phyloP scores from a whole-genome alignment of 2,113 vertebrate species.

The Lycaon pictus region DNA sequence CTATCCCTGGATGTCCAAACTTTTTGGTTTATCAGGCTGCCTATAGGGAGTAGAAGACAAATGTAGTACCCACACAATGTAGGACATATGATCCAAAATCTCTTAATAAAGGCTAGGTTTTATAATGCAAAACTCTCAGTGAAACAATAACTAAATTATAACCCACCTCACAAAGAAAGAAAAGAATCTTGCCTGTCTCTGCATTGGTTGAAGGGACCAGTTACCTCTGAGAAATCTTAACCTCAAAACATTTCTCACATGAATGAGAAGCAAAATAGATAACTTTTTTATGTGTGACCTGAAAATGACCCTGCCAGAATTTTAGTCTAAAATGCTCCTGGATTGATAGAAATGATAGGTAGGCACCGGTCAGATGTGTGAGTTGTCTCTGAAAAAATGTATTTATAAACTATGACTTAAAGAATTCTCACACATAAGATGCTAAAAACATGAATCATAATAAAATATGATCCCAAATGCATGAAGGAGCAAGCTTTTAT shows the following conservation, averaged over 20 bases:
- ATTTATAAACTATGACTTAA: constrained; percentile 40
- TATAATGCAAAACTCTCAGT: not conserved
- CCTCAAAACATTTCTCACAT: not conserved
- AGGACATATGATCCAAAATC: not conserved
- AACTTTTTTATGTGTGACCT: not conserved
- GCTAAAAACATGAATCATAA: constrained; percentile 31
- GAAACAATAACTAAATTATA: not conserved
- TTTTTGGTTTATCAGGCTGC: not conserved
- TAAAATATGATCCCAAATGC: constrained; percentile 30
- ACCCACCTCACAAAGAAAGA: not conserved
- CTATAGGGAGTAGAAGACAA: not conserved
- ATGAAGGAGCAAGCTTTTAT: not conserved
- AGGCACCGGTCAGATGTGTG: not conserved
- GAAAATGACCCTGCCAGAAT: not conserved
- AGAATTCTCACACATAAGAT: constrained; percentile 47
- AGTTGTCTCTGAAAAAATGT: not conserved
- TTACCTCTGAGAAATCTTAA: constrained; percentile 21
- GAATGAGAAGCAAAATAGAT: not conserved
- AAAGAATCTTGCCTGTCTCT: not conserved
- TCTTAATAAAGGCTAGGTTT: not conserved
- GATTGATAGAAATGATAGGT: not conserved
- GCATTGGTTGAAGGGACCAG: not conserved
- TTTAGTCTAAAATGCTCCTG: constrained; percentile 2
- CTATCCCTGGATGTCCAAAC: not conserved
- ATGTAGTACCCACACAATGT: not conserved